Evolutionary conservation across 2,888 invertebrate genomes (phyloP).

Genomic region (Apodemia hepburni): DNA sequence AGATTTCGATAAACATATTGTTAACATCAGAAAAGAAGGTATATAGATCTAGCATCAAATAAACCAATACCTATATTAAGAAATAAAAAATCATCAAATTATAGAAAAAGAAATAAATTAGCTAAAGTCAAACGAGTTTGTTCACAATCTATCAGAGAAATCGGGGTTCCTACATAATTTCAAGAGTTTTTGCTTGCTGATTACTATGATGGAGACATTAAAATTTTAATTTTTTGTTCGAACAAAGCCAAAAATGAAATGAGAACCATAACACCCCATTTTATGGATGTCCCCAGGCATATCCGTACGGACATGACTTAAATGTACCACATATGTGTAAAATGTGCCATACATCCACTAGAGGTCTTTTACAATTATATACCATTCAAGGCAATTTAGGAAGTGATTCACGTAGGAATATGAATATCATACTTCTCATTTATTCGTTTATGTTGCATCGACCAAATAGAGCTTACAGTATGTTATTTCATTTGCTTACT

Average conservation of each 20-base stretch:
- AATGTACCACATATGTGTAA: no score
- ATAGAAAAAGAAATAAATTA: background rate
- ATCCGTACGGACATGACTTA: no score
- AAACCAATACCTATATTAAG: constrained; percentile 3
- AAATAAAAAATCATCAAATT: constrained; percentile 8
- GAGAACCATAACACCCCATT: constrained; percentile 2
- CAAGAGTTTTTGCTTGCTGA: constrained; percentile 3
- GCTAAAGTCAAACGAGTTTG: constrained; percentile 1
- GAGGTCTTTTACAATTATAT: constrained; percentile 3
- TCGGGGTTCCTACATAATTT: background rate
- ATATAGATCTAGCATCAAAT: background rate
- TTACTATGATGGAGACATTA: background rate
- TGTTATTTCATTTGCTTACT: background rate
- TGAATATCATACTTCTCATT: constrained; percentile 7
- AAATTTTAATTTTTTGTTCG: constrained; percentile 5
- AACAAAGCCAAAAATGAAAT: constrained; percentile 8
- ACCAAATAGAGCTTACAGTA: constrained; percentile 2
- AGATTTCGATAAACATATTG: constrained; percentile 1
- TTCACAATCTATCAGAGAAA: background rate
- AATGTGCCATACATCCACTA: no score
- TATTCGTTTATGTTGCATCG: constrained; percentile 1
- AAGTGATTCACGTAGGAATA: constrained; percentile 5
- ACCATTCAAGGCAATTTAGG: constrained; percentile 6
- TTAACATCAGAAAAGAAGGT: background rate
- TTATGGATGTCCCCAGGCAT: background rate